Conservation (phyloP, 2,888 invertebrate species). For the Dendrolimus houi region DNA sequence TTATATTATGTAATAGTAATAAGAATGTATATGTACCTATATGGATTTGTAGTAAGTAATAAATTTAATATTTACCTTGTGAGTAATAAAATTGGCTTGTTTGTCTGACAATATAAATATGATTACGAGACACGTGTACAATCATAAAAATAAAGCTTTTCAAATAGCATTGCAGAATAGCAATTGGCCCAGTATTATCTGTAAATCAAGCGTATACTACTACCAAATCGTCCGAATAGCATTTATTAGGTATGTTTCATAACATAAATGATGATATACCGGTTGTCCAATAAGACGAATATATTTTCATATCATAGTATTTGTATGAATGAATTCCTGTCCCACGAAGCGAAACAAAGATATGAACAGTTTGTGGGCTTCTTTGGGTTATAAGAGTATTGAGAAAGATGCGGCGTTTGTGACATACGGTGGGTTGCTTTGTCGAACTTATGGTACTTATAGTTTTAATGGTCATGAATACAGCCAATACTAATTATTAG, state of each 20-base stretch:
- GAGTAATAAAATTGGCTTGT: too few species aligned
- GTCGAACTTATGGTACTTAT: slow-evolving; percentile 15
- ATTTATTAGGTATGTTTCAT: slow-evolving; percentile 39
- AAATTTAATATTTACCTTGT: too few species aligned
- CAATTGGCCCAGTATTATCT: too few species aligned
- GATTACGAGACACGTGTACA: too few species aligned
- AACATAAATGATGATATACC: slow-evolving; percentile 46
- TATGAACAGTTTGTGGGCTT: slow-evolving; percentile 53
- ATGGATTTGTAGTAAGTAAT: too few species aligned
- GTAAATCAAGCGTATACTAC: slow-evolving; percentile 8
- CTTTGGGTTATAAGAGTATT: slow-evolving; percentile 40
- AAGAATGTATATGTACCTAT: too few species aligned
- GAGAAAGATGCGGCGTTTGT: slow-evolving; percentile 27
- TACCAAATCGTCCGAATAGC: slow-evolving; percentile 22
- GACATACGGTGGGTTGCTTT: slow-evolving; percentile 15
- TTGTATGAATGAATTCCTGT: slow-evolving; percentile 45
- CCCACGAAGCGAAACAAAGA: slow-evolving; percentile 49
- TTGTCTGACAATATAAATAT: too few species aligned
- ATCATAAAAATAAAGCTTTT: slow-evolving; percentile 5
- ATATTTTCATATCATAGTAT: slow-evolving; percentile 39
- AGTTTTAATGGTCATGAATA: neutral
- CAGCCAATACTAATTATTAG: too few species aligned
- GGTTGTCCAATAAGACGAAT: slow-evolving; percentile 60
- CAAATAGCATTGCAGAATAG: slow-evolving; percentile 9
- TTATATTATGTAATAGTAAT: too few species aligned